Evolutionary conservation across 2,797 vertebrate genomes (phyloP).

Genomic region (Clarias fuscus): DNA sequence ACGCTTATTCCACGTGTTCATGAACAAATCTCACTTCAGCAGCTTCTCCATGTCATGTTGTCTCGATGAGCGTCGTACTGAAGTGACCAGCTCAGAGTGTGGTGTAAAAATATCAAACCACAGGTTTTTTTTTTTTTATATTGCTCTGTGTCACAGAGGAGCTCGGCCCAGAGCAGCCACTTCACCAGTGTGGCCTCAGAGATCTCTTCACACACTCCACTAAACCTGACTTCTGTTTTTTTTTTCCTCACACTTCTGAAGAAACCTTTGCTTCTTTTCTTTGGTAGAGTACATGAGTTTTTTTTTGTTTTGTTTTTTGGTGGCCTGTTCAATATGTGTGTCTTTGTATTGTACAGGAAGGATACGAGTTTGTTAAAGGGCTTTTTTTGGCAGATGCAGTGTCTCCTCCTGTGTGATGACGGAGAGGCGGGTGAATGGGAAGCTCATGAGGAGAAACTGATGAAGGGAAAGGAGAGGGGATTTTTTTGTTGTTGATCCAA

Average conservation of each 20-base stretch:
- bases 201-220: neutral
- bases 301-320: too few relatives aligned
- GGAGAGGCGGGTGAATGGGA: neutral
- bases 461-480: neutral
- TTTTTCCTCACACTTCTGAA: neutral
- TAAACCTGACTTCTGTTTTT: neutral
- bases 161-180: neutral
- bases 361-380: conserved; percentile 73
- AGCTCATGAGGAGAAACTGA: neutral
- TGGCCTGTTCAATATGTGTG: conserved; percentile 4
- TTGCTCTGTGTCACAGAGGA: neutral
- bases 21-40: neutral
- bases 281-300: neutral
- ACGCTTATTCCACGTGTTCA: too few relatives aligned
- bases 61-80: neutral
- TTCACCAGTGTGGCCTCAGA: neutral
- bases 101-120: neutral
- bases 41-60: neutral
- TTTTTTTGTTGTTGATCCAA: neutral
- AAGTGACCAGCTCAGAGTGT: conserved; percentile 4
- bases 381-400: conserved; percentile 55
- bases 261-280: neutral
- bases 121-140: neutral
- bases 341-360: conserved; percentile 62
- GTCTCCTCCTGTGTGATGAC: neutral